Evolutionary conservation across 1,140 invertebrate species (phyloP), one percentile per base, ranked within the genome.

Genomic region (Adelges cooleyi): DNA sequence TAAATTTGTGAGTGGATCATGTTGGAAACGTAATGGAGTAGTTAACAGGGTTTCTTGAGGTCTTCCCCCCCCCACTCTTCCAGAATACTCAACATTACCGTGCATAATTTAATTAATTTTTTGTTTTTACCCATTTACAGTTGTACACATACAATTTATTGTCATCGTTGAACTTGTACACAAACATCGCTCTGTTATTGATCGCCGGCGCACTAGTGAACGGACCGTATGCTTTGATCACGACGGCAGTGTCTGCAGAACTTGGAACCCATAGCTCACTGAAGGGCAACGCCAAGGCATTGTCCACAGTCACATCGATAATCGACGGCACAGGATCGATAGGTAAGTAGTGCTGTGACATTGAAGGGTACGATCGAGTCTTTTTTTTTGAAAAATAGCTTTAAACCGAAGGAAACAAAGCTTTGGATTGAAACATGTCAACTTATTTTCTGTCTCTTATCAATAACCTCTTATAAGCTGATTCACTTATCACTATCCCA

Each of bases 321-420:
- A 96, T 98, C 62, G 95, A 97, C 77, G 94, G 94, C 36, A 97
- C 92, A 5, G 93, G 93, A 1, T 94, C 90, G 53, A 86, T 95
- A 65, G 87, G 86, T 87, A 71, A 75, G 74, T 36, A 25, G 22
- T n/a, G n/a, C 10, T 65, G 10, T 1, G 38, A 51, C 46, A 42
- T 13, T 36, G 17, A 13, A 2, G 38, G 1, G 13, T 50, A 29
- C 20, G 18, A 29, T 10, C 0, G 0, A 10, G 2, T 52, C 33
- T 38, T 52, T 2, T 23, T 1, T 11, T 17, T 54, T 44, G 15
- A 17, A 0, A 6, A 22, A n/a, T 3, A 46, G 10, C 9, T 18
- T 9, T n/a, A 9, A 42, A 18, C 29, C 0, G 25, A n/a, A n/a
- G 38, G 9, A 40, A n/a, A 9, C 38, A 40, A 10, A 10, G 38